phyloP scores from a whole-genome alignment of 2,888 invertebrate species.

The Rhagonycha fulva region DNA sequence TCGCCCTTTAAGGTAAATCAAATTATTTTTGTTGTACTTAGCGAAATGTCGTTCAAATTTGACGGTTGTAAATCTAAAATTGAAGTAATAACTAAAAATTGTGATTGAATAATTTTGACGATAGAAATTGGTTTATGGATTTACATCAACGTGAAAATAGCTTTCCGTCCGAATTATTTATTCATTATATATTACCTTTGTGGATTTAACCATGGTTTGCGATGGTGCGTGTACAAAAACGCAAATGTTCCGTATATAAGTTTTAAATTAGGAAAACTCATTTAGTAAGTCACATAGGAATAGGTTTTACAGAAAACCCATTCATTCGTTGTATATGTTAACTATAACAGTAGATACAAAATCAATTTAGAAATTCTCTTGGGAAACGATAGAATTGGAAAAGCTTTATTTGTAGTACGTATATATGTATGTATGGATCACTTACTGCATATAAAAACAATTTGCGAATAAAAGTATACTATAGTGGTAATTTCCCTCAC shows the following conservation, averaged over 20 bases:
- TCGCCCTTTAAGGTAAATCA: background rate
- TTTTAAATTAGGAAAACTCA: constrained; percentile 4
- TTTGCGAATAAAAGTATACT: background rate
- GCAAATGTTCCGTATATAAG: background rate
- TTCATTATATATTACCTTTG: background rate
- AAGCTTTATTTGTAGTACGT: background rate
- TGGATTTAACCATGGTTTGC: background rate
- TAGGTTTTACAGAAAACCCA: background rate
- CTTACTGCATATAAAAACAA: constrained; percentile 2
- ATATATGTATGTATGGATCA: background rate
- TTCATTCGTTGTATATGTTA: constrained; percentile 4
- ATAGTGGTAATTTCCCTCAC: background rate
- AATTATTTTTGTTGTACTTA: background rate
- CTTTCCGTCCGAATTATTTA: background rate
- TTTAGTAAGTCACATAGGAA: constrained; percentile 2
- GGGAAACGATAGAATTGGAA: constrained; percentile 1
- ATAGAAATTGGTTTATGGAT: background rate
- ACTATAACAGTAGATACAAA: constrained; percentile 4
- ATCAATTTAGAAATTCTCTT: constrained; percentile 1
- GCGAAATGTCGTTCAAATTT: background rate
- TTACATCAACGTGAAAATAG: no score
- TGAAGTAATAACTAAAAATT: background rate
- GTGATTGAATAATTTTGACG: background rate
- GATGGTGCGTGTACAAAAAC: background rate
- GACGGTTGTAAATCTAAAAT: background rate